Conservation (phyloP, 2,888 invertebrate genomes). For the Prosopocoilus inquinatus region DNA sequence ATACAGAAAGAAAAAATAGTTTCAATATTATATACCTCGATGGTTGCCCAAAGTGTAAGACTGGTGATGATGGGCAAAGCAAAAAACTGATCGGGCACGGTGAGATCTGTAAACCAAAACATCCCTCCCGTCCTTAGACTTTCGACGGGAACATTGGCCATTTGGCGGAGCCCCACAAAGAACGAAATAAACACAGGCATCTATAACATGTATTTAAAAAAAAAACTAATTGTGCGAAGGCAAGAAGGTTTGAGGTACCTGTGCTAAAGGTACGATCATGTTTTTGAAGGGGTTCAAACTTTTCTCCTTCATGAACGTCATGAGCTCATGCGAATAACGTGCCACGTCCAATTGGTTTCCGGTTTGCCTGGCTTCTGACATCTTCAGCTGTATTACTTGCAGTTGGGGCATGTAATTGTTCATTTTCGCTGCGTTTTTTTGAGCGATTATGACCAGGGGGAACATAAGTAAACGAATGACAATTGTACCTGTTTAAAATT, state of each 20-base stretch:
- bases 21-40: conserved; percentile 60
- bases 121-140: conserved; percentile 86
- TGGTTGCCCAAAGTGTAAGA: conserved; percentile 75
- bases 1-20: neutral
- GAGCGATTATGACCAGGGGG: conserved; percentile 80
- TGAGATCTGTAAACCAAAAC: conserved; percentile 91
- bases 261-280: conserved; percentile 73
- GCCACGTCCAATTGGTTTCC: conserved; percentile 80
- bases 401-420: conserved; percentile 84
- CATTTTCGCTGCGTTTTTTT: conserved; percentile 78
- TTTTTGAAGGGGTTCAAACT: conserved; percentile 78
- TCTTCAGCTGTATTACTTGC: conserved; percentile 75
- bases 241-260: conserved; percentile 53
- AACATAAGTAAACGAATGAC: conserved; percentile 74
- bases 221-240: conserved; percentile 9
- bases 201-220: conserved; percentile 52
- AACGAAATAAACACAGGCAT: conserved; percentile 88
- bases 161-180: conserved; percentile 81
- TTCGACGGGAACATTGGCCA: conserved; percentile 89
- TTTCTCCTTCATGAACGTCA: conserved; percentile 79
- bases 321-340: conserved; percentile 73
- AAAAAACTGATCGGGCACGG: conserved; percentile 86
- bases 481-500: conserved; percentile 79
- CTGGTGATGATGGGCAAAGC: conserved; percentile 83
- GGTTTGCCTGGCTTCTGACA: conserved; percentile 81